Percentiles rank a stretch among this genome's conserved stretches.
Conservation (phyloP, 2,797 vertebrate genomes). For the Poecilia picta region DNA sequence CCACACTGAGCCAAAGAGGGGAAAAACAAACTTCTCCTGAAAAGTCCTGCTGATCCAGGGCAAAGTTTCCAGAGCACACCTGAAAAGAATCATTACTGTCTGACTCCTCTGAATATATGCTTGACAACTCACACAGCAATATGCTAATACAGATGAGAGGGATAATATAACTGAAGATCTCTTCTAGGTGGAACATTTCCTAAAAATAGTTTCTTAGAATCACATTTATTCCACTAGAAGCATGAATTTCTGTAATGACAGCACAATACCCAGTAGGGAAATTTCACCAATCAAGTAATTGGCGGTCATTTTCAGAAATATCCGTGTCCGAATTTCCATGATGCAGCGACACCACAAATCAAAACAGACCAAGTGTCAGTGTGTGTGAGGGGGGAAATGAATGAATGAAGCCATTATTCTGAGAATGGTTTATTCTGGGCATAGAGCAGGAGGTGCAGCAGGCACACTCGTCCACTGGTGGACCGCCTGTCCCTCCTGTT, state of each 20-base stretch:
- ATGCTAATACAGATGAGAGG: neutral
- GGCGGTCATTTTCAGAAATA: slow-evolving; percentile 44
- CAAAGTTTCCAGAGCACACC: neutral
- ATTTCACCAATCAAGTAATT: slow-evolving; percentile 48
- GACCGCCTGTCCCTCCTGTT: neutral
- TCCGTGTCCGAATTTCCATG: slow-evolving; percentile 25
- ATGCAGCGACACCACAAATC: slow-evolving; percentile 26
- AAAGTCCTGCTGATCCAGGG: neutral
- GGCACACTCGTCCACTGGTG: slow-evolving; percentile 31
- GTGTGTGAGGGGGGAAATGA: slow-evolving; percentile 24
- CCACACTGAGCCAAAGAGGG: slow-evolving; percentile 4
- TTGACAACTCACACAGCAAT: slow-evolving; percentile 32
- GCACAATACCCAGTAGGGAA: slow-evolving; percentile 32
- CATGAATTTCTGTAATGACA: slow-evolving; percentile 37
- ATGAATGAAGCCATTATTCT: slow-evolving; percentile 65
- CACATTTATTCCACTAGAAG: slow-evolving; percentile 42
- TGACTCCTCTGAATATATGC: neutral
- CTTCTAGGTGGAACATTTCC: slow-evolving; percentile 26
- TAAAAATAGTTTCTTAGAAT: slow-evolving; percentile 2
- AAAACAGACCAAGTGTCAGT: slow-evolving; percentile 34
- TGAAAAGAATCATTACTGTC: slow-evolving; percentile 23
- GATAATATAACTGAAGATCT: slow-evolving; percentile 28
- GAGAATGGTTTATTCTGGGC: slow-evolving; percentile 48
- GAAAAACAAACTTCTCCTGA: neutral
- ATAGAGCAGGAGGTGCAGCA: slow-evolving; percentile 29